These are phyloP conservation scores for Empis livida DNA, from an alignment of 2,888 invertebrate genomes.

Conservation along the genomic window DNA sequence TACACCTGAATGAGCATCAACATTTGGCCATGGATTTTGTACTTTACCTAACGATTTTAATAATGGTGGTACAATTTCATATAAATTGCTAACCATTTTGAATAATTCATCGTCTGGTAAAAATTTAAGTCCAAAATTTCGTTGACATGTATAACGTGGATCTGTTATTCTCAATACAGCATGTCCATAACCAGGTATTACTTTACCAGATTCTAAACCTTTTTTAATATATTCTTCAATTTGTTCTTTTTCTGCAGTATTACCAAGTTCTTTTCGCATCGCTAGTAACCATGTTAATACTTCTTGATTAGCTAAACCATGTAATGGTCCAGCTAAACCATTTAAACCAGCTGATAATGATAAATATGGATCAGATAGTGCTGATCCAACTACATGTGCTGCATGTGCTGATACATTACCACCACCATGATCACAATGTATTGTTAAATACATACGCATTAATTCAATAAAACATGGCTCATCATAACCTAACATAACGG, in stretches of 20 bases:
- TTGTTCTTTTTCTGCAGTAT: slow-evolving; percentile 69
- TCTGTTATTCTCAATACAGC: slow-evolving; percentile 73
- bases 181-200: slow-evolving; percentile 76
- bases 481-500: slow-evolving; percentile 40
- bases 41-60: slow-evolving; percentile 67
- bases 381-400: slow-evolving; percentile 67
- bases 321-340: slow-evolving; percentile 72
- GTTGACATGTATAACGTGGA: slow-evolving; percentile 57
- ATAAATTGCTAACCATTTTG: slow-evolving; percentile 57
- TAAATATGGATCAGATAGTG: slow-evolving; percentile 67
- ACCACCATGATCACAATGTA: slow-evolving; percentile 70
- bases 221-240: slow-evolving; percentile 90
- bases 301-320: slow-evolving; percentile 77
- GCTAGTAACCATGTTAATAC: slow-evolving; percentile 84
- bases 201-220: slow-evolving; percentile 63
- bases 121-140: slow-evolving; percentile 67
- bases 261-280: slow-evolving; percentile 65
- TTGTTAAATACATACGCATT: slow-evolving; percentile 64
- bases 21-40: slow-evolving; percentile 81
- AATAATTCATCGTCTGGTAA: slow-evolving; percentile 64
- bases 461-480: slow-evolving; percentile 8
- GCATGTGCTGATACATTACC: slow-evolving; percentile 79
- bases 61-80: slow-evolving; percentile 64
- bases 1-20: slow-evolving; percentile 79
- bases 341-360: slow-evolving; percentile 68